phyloP scores from a whole-genome alignment of 2,797 vertebrate genomes.

The Melanitta fusca region DNA sequence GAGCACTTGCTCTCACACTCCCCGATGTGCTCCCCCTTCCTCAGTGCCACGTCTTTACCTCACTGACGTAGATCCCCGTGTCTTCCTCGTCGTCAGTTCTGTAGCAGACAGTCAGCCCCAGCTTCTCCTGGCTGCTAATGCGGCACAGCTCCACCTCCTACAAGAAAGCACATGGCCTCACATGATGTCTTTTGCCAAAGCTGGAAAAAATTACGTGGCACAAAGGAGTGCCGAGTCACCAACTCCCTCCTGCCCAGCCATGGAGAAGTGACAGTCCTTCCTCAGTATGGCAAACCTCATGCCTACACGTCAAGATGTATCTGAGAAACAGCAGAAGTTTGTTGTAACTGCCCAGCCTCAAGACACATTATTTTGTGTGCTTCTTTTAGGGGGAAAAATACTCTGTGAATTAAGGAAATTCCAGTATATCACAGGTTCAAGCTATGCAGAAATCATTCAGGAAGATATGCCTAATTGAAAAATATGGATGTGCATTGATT shows the following conservation, averaged over 20 bases:
- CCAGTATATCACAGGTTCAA: background rate
- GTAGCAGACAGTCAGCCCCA: conserved; percentile 96
- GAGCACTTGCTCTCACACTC: background rate
- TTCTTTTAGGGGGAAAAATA: background rate
- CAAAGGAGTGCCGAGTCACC: background rate
- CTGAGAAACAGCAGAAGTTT: background rate
- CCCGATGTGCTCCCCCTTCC: background rate
- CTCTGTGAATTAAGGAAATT: background rate
- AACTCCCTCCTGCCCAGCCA: background rate
- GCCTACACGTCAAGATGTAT: background rate
- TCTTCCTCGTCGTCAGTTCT: conserved; percentile 97
- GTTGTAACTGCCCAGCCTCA: background rate
- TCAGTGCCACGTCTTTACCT: conserved; percentile 81
- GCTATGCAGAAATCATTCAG: background rate
- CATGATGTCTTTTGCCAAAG: background rate
- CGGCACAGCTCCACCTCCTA: conserved; percentile 95
- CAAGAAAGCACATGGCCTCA: conserved; percentile 7
- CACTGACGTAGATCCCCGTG: conserved; percentile 92
- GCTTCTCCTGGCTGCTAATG: conserved; percentile 92
- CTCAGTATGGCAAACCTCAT: background rate
- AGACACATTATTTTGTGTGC: background rate
- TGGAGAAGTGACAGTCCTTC: background rate
- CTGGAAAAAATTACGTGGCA: background rate
- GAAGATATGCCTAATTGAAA: background rate
- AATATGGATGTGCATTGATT: background rate